Percentiles rank a stretch among this genome's conserved stretches.
These are phyloP conservation scores for Steromphala cineraria DNA, from an alignment of 2,888 invertebrate species.

Conservation along the genomic window DNA sequence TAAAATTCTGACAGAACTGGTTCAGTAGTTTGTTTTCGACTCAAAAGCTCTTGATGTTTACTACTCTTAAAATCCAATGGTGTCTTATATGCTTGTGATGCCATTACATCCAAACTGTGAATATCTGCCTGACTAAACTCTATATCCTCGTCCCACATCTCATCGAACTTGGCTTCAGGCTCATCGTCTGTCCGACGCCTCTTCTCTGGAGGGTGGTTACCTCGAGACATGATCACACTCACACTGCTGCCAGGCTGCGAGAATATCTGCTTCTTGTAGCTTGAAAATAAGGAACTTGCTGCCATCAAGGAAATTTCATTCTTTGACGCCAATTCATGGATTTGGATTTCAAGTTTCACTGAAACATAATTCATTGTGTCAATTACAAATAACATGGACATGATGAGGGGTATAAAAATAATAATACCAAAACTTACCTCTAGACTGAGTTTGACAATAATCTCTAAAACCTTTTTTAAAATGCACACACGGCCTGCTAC, in stretches of 20 bases:
- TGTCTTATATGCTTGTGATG: conserved; percentile 38
- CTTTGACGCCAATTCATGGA: not conserved
- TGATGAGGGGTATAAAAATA: no score
- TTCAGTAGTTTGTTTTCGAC: not conserved
- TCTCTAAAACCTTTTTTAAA: no score
- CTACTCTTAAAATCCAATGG: not conserved
- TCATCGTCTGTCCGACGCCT: conserved; percentile 47
- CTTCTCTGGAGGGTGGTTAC: conserved; percentile 45
- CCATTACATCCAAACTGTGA: conserved; percentile 43
- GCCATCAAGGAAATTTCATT: conserved; percentile 23
- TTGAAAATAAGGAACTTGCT: conserved; percentile 25
- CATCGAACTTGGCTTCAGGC: conserved; percentile 38
- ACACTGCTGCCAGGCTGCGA: not conserved
- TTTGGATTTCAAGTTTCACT: no score
- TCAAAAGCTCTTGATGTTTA: not conserved
- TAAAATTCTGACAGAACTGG: not conserved
- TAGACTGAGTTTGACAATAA: no score
- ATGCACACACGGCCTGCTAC: no score
- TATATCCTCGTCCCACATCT: conserved; percentile 50
- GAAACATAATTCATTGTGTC: no score
- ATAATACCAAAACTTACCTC: no score
- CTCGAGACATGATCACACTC: not conserved
- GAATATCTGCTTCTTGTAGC: not conserved
- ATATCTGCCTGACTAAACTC: conserved; percentile 53
- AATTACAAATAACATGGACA: no score